Percentiles rank a stretch among this genome's conserved stretches.
phyloP scores from a whole-genome alignment of 2,888 invertebrate genomes.

The Mythimna loreyi region DNA sequence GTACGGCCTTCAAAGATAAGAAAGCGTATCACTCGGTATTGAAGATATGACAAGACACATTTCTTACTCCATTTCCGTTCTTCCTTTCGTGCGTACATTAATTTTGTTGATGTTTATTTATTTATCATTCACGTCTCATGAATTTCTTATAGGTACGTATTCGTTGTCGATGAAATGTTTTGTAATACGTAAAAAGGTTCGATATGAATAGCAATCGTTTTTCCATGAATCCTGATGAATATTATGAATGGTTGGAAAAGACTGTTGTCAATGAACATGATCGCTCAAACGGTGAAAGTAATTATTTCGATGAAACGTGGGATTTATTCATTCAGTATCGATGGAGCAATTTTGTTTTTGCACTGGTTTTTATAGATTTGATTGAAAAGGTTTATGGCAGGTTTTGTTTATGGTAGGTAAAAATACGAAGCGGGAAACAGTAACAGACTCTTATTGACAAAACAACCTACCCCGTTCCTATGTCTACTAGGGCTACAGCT shows the following conservation, averaged over 20 bases:
- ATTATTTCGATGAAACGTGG: conserved; percentile 38
- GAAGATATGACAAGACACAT: conserved; percentile 26
- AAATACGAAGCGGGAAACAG: too few species aligned
- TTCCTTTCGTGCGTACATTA: conserved; percentile 43
- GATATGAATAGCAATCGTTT: conserved; percentile 32
- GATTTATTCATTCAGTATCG: conserved; percentile 37
- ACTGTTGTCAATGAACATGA: conserved; percentile 11
- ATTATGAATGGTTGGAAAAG: conserved; percentile 31
- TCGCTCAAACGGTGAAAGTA: conserved; percentile 15
- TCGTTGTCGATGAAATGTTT: conserved; percentile 48
- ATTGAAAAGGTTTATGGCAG: conserved; percentile 43
- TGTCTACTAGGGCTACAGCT: too few species aligned
- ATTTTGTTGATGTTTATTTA: conserved; percentile 50
- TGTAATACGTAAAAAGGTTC: conserved; percentile 28
- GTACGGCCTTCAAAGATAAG: conserved; percentile 16
- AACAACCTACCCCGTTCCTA: too few species aligned
- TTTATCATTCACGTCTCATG: conserved; percentile 56
- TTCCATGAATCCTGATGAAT: conserved; percentile 38
- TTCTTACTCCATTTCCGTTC: conserved; percentile 37
- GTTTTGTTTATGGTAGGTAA: too few species aligned
- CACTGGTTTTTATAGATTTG: conserved; percentile 9
- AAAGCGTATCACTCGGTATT: conserved; percentile 17
- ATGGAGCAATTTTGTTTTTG: conserved; percentile 36
- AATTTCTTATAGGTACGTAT: conserved; percentile 38
- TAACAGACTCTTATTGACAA: too few species aligned